A percentile compares a stretch with the other conserved stretches of the same genome.
Conservation (phyloP, 2,888 invertebrate species). For the Rhodophaea formosa region DNA sequence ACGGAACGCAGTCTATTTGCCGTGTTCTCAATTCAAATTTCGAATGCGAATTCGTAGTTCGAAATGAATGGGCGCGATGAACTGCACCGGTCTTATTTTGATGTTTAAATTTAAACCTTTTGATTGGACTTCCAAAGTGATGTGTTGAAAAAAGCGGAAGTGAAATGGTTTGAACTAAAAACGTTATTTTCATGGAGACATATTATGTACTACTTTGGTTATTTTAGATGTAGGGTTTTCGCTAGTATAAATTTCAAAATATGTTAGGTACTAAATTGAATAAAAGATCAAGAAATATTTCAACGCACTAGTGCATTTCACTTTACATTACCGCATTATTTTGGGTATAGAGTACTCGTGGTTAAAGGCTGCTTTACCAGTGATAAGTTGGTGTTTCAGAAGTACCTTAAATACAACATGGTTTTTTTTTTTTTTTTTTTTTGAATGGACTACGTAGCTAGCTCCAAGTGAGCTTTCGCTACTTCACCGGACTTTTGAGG, state of each 20-base stretch:
- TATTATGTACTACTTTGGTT: too few relatives aligned
- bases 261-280: background rate
- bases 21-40: slow-evolving; percentile 59
- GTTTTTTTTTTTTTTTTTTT: too few relatives aligned
- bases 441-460: too few relatives aligned
- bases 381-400: too few relatives aligned
- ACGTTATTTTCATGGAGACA: too few relatives aligned
- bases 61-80: slow-evolving; percentile 43
- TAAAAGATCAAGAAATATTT: background rate
- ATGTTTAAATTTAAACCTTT: slow-evolving; percentile 29
- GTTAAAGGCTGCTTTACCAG: too few relatives aligned
- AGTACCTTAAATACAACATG: too few relatives aligned
- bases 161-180: background rate
- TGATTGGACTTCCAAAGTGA: slow-evolving; percentile 18
- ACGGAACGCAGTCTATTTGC: slow-evolving; percentile 46
- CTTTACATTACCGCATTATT: background rate
- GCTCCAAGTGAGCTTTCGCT: too few relatives aligned
- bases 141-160: background rate
- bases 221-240: too few relatives aligned
- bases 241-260: too few relatives aligned
- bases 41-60: slow-evolving; percentile 44
- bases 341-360: too few relatives aligned
- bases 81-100: slow-evolving; percentile 37
- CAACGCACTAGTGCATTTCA: background rate
- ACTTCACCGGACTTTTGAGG: too few relatives aligned